phyloP scores from a whole-genome alignment of 2,888 invertebrate genomes.

The Nephrotoma flavescens region DNA sequence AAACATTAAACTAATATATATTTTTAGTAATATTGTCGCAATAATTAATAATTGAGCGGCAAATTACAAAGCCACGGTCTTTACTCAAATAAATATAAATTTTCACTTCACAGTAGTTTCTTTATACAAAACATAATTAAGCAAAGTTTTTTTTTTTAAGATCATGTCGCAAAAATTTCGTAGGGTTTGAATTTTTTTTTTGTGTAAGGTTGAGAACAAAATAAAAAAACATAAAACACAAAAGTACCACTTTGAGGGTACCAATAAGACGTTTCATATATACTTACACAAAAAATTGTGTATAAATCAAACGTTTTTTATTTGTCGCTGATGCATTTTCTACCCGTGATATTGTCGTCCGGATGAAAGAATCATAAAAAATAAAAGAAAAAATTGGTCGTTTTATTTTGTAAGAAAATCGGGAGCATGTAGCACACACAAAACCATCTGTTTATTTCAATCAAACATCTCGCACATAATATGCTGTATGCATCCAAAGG shows the following conservation, averaged over 20 bases:
- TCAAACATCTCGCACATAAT: not conserved
- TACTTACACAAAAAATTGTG: not conserved
- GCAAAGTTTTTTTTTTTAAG: not conserved
- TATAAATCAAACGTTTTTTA: not conserved
- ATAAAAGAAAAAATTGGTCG: not conserved
- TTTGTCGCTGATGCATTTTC: not conserved
- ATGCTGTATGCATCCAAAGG: not conserved
- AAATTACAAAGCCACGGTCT: not conserved
- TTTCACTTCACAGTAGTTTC: not conserved
- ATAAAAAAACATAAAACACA: not conserved
- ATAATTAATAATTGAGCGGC: not conserved
- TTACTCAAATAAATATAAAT: not conserved
- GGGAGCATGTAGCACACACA: not conserved
- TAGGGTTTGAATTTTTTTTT: not conserved
- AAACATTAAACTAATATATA: not conserved
- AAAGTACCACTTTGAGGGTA: not conserved
- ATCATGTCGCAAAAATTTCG: not conserved
- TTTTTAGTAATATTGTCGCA: not conserved
- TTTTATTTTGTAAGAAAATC: not conserved
- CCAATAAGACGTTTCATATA: not conserved
- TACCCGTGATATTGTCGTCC: not conserved
- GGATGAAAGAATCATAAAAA: not conserved
- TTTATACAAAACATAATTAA: not conserved
- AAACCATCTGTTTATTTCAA: not conserved
- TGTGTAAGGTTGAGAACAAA: not conserved